Evolutionary conservation across 2,888 invertebrate genomes (phyloP).

Genomic region (Malacosoma neustria): DNA sequence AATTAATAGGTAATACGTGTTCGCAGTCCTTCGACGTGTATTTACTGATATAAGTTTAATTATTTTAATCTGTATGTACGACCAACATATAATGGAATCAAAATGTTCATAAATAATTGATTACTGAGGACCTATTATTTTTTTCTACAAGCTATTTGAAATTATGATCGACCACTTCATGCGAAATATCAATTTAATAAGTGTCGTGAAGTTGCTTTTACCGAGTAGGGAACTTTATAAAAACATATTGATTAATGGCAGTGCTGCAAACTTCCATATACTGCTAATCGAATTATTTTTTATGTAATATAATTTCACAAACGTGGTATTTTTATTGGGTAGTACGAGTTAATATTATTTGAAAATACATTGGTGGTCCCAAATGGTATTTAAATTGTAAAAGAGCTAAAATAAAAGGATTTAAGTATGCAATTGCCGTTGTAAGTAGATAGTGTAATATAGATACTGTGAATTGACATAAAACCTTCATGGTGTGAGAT

Average conservation of each 20-base stretch:
- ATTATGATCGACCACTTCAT: not conserved
- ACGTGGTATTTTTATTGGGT: too few relatives aligned
- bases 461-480: too few relatives aligned
- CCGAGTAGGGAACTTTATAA: not conserved
- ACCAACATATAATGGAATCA: conserved; percentile 2
- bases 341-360: too few relatives aligned
- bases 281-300: not conserved
- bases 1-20: conserved; percentile 60
- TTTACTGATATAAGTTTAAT: conserved; percentile 43
- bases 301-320: not conserved
- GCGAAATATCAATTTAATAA: not conserved
- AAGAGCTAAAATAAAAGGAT: too few relatives aligned
- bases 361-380: too few relatives aligned
- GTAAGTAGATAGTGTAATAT: too few relatives aligned
- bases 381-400: too few relatives aligned
- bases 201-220: not conserved
- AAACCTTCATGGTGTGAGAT: too few relatives aligned
- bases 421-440: too few relatives aligned
- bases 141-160: not conserved
- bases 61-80: conserved; percentile 36
- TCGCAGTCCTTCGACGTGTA: conserved; percentile 42
- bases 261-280: not conserved
- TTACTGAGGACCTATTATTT: not conserved
- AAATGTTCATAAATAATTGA: conserved; percentile 3
- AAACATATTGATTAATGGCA: not conserved